A percentile compares a stretch with the other conserved stretches of the same genome.
Evolutionary conservation across 2,797 vertebrate genomes (phyloP).

Genomic region (Hyperoplus immaculatus): DNA sequence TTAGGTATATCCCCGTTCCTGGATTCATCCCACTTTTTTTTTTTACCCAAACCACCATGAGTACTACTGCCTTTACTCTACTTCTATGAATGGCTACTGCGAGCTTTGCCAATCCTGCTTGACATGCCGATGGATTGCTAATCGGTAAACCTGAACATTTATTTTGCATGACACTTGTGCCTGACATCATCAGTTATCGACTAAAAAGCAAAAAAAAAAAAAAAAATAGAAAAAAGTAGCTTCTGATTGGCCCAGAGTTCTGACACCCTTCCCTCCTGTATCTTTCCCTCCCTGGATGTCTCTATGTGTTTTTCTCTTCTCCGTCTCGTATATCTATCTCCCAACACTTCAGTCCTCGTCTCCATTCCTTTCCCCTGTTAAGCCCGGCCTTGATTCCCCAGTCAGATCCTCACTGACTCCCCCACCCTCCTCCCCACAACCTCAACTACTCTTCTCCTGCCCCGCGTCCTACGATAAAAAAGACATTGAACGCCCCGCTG

Average conservation of each 20-base stretch:
- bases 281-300: constrained; percentile 68
- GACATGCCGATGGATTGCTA: constrained; percentile 61
- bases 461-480: constrained; percentile 80
- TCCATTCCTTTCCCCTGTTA: neutral
- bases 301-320: constrained; percentile 68
- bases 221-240: constrained; percentile 4
- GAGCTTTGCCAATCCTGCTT: constrained; percentile 62
- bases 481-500: constrained; percentile 80
- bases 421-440: constrained; percentile 23
- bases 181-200: constrained; percentile 36
- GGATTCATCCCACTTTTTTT: constrained; percentile 8
- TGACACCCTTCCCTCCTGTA: constrained; percentile 54
- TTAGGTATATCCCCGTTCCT: constrained; percentile 6
- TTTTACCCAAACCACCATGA: neutral
- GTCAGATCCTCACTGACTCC: constrained; percentile 21
- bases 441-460: constrained; percentile 1
- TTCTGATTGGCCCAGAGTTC: constrained; percentile 50
- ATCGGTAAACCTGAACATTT: constrained; percentile 45
- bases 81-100: constrained; percentile 69
- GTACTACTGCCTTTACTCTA: constrained; percentile 50
- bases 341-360: constrained; percentile 66
- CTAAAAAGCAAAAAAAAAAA: constrained; percentile 32
- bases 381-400: constrained; percentile 36
- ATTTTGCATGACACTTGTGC: constrained; percentile 67
- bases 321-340: constrained; percentile 79